Evolutionary conservation across 64 coral and sea anemone genomes (phyloP).

Genomic region (Trachythela sp.): DNA sequence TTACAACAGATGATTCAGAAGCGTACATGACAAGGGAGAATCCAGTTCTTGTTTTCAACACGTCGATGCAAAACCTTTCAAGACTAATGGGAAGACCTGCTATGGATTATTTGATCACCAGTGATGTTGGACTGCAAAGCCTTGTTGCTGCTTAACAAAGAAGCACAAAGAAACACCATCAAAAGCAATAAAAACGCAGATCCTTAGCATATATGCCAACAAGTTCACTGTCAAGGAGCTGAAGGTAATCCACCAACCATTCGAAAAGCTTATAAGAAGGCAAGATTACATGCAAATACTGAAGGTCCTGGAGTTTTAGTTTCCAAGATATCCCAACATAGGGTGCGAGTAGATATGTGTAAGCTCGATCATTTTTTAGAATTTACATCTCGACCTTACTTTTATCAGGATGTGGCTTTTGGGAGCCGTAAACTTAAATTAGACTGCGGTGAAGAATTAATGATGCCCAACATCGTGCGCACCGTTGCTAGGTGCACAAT

Average conservation of each 20-base stretch:
- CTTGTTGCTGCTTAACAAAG: conserved; percentile 18
- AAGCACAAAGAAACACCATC: conserved; percentile 8
- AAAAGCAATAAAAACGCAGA: conserved; percentile 31
- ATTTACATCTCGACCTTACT: conserved; percentile 47
- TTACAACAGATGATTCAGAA: neutral
- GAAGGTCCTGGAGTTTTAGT: conserved; percentile 13
- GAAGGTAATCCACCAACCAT: conserved; percentile 1
- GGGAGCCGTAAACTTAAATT: conserved; percentile 38
- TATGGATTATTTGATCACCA: neutral
- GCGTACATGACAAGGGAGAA: neutral
- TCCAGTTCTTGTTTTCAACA: neutral
- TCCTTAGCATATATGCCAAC: conserved; percentile 36
- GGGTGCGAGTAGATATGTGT: conserved; percentile 25
- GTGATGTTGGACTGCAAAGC: conserved; percentile 6
- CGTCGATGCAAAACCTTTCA: neutral
- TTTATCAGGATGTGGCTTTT: conserved; percentile 51
- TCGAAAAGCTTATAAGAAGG: conserved; percentile 12
- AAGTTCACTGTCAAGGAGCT: neutral
- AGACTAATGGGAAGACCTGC: neutral
- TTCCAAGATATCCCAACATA: neutral
- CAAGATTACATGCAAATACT: conserved; percentile 17
- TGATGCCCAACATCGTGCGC: conserved; percentile 41
- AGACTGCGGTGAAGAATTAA: conserved; percentile 36
- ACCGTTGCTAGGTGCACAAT: conserved; percentile 42
- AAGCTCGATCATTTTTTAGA: conserved; percentile 62